These are phyloP conservation scores for Parthenolecanium corni DNA, from an alignment of 2,888 invertebrate genomes.

Conservation along the genomic window DNA sequence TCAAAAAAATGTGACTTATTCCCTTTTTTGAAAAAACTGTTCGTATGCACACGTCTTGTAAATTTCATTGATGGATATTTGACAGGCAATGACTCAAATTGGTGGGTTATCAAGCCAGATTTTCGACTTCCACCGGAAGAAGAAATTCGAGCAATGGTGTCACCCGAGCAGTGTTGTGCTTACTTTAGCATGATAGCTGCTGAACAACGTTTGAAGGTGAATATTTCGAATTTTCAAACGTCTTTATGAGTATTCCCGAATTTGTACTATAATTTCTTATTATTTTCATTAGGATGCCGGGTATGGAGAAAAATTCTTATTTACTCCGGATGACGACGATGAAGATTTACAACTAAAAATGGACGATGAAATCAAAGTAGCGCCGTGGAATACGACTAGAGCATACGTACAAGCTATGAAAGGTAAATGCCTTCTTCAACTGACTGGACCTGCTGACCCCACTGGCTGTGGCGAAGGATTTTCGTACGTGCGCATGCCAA, in stretches of 20 bases:
- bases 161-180: conserved; percentile 96
- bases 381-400: conserved; percentile 98
- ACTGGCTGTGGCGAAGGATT: conserved; percentile 96
- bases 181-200: conserved; percentile 97
- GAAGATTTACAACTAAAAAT: conserved; percentile 89
- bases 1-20: no score
- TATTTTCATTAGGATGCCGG: conserved; percentile 51
- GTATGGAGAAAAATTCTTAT: conserved; percentile 94
- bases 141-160: conserved; percentile 95
- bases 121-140: conserved; percentile 94
- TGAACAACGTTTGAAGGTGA: conserved; percentile 79
- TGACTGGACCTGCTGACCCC: conserved; percentile 90
- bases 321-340: conserved; percentile 92
- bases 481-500: conserved; percentile 93
- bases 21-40: no score
- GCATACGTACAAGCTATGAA: conserved; percentile 98
- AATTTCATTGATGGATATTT: no score
- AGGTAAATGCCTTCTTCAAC: conserved; percentile 88
- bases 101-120: conserved; percentile 92
- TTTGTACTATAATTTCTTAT: background rate
- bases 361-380: conserved; percentile 96
- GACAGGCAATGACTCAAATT: conserved; percentile 75
- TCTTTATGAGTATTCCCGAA: no score
- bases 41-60: no score
- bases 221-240: background rate